Evolutionary conservation across 2,797 vertebrate genomes (phyloP).

Genomic region (Periophthalmus magnuspinnatus): DNA sequence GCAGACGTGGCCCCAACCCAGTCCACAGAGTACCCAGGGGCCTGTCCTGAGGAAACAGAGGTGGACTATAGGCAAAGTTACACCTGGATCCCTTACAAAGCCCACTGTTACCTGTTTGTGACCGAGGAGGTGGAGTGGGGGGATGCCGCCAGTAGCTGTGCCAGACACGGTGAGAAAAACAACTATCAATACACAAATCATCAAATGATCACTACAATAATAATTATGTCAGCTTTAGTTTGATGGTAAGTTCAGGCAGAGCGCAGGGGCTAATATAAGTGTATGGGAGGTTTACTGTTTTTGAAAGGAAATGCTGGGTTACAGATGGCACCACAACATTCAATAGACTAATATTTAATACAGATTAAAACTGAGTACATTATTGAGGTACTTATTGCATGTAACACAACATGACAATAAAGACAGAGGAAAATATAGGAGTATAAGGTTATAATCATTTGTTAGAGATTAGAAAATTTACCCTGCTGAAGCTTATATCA

Average conservation of each 20-base stretch:
- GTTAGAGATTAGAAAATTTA: no score
- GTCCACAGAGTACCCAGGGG: conserved; percentile 79
- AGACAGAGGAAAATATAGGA: no score
- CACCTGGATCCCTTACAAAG: conserved; percentile 85
- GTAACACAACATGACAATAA: no score
- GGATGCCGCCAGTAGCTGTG: conserved; percentile 80
- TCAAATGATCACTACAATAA: neutral
- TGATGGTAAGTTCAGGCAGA: neutral
- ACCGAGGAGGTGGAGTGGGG: conserved; percentile 80
- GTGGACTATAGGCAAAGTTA: conserved; percentile 36
- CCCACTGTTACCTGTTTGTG: conserved; percentile 86
- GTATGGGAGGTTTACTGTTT: no score
- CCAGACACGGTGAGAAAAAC: conserved; percentile 75
- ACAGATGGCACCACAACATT: no score
- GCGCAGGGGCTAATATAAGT: no score
- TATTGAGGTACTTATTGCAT: no score
- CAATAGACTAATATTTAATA: no score
- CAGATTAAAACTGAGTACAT: no score
- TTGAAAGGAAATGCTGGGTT: no score
- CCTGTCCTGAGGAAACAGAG: conserved; percentile 75
- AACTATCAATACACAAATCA: neutral
- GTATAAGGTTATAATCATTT: no score
- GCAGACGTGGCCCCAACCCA: conserved; percentile 83
- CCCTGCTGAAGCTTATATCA: no score
- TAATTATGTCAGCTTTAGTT: neutral